Evolutionary conservation across 1,140 invertebrate species (phyloP), one percentile per base, ranked within the genome.

Genomic region (Drosophila ironensis): DNA sequence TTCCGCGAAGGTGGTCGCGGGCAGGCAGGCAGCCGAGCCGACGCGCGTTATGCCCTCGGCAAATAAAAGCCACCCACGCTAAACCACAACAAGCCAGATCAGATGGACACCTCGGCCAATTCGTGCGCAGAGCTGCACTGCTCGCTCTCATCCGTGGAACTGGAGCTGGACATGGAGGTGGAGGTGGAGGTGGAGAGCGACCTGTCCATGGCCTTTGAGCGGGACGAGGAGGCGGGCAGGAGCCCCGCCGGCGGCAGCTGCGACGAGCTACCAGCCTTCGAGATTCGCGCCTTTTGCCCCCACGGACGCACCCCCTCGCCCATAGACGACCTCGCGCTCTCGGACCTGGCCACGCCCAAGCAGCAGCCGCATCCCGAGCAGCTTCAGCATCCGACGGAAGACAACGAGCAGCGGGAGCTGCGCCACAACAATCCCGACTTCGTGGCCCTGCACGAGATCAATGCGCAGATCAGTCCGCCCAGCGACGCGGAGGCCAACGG

Each of bases 401-500:
- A n/a, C n/a, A n/a, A n/a, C n/a, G n/a, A n/a, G n/a, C n/a, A n/a
- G n/a, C n/a, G n/a, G 28, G 44, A 57, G 7, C 11, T 19, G 5
- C 63, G 61, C 17, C 51, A 56, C 1, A 72, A 82, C 20, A 72
- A 86, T 54, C 80, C 84, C 0, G 76, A 89, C n/a, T 89, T 70
- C 46, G 84, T 89, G 37, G 59, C 88, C 1, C 51, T 89, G 22
- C 71, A 88, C 24, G 88, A 89, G 20, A 89, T 89, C 11, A 88
- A 89, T 45, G 86, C 86, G 16, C 78, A 88, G 35, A 89, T 89
- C n/a, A 84, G 75, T 45, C 78, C 86, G n/a, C 88, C 86, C 4
- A 71, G 54, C 45, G 72, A 88, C 41, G 50, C 47, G 8, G 40
- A 73, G 17, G n/a, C n/a, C n/a, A n/a, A n/a, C n/a, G 71, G 73